Evolutionary conservation across 2,113 vertebrate species (phyloP).

Genomic region (Sisor rabdophorus): DNA sequence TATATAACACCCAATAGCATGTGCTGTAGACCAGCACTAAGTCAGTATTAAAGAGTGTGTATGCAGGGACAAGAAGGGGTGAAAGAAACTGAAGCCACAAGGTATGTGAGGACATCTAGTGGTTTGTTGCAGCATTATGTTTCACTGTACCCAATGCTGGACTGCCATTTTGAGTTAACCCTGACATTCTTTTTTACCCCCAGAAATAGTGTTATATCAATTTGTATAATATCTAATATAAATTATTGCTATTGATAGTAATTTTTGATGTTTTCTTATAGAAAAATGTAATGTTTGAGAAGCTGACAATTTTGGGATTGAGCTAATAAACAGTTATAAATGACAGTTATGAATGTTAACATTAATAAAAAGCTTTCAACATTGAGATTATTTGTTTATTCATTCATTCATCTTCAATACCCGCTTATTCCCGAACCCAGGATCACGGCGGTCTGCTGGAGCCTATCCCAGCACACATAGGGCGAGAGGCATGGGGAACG

Average conservation of each 20-base stretch:
- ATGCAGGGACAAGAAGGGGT: background rate
- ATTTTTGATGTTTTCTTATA: background rate
- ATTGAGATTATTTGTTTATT: background rate
- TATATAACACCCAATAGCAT: background rate
- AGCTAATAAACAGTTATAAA: background rate
- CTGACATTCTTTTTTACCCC: background rate
- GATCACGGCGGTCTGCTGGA: too few species aligned
- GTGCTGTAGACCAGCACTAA: background rate
- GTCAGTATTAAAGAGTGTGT: background rate
- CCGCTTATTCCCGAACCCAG: too few species aligned
- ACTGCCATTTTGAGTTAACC: background rate
- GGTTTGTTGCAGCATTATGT: background rate
- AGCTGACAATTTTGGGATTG: background rate
- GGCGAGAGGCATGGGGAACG: too few species aligned
- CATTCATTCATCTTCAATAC: too few species aligned
- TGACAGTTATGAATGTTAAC: background rate
- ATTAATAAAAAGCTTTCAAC: background rate
- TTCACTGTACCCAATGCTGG: background rate
- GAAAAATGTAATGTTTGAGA: background rate
- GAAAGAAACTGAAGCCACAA: too few species aligned
- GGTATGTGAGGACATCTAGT: conserved; percentile 13
- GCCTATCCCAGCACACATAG: too few species aligned
- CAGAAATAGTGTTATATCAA: background rate
- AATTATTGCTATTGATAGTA: background rate
- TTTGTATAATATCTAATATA: background rate